These are phyloP conservation scores for Nomada fucata DNA, from an alignment of 2,888 invertebrate genomes.

Conservation along the genomic window DNA sequence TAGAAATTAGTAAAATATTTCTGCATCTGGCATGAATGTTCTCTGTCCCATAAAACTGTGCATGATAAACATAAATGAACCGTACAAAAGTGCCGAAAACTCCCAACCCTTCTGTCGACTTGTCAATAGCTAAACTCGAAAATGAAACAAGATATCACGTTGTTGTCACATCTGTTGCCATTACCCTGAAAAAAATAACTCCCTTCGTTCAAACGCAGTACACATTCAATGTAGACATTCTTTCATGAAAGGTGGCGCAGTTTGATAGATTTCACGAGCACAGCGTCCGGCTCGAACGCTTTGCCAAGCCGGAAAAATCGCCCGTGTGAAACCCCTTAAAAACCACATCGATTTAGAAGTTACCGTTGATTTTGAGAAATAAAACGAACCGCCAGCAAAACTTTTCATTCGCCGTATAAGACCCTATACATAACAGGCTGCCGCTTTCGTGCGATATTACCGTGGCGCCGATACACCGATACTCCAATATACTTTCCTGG, in stretches of 20 bases:
- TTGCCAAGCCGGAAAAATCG: neutral
- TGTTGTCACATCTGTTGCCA: too few species aligned
- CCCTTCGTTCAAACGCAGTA: too few species aligned
- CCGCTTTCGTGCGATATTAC: constrained; percentile 52
- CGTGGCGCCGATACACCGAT: constrained; percentile 58
- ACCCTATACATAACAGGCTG: constrained; percentile 40
- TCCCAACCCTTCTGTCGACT: too few species aligned
- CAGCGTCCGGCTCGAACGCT: neutral
- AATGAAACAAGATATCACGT: too few species aligned
- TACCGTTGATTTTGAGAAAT: constrained; percentile 27
- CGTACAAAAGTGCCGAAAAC: too few species aligned
- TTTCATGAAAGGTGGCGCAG: too few species aligned
- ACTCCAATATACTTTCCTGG: constrained; percentile 44
- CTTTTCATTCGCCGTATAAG: constrained; percentile 48
- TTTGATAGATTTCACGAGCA: neutral
- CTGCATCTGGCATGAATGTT: too few species aligned
- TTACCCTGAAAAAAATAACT: too few species aligned
- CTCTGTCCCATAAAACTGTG: too few species aligned
- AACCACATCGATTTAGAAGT: constrained; percentile 20
- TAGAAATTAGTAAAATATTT: too few species aligned
- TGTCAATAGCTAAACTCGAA: too few species aligned
- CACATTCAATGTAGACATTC: neutral
- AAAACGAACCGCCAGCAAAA: constrained; percentile 36
- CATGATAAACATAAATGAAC: too few species aligned
- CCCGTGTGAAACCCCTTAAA: neutral